These are phyloP conservation scores for Orthonychiurus folsomi DNA, from an alignment of 2,888 invertebrate genomes.

Conservation along the genomic window DNA sequence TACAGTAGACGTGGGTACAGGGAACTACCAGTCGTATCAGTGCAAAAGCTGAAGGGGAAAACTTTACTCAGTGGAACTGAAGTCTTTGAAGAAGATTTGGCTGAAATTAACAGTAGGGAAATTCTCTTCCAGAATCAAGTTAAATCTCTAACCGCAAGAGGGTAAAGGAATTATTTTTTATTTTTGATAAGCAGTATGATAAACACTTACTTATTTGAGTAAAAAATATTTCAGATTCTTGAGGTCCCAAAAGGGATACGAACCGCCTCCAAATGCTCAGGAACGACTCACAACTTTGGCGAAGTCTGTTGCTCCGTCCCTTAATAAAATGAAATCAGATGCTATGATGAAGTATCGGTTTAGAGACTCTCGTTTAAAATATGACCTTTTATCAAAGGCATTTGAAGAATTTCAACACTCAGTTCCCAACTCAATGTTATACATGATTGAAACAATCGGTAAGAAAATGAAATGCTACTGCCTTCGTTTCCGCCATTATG, in stretches of 20 bases:
- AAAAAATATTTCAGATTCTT: slow-evolving; percentile 55
- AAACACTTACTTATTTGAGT: neutral
- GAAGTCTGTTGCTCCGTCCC: slow-evolving; percentile 42
- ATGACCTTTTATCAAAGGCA: slow-evolving; percentile 60
- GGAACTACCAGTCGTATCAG: neutral
- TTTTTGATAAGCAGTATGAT: neutral
- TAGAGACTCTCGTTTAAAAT: slow-evolving; percentile 51
- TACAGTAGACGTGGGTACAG: too few species aligned
- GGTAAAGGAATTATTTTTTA: too few species aligned
- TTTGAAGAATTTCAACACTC: slow-evolving; percentile 62
- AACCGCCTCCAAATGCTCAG: slow-evolving; percentile 58
- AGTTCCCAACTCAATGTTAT: slow-evolving; percentile 74
- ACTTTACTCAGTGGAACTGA: slow-evolving; percentile 21
- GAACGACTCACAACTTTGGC: slow-evolving; percentile 57
- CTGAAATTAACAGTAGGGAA: slow-evolving; percentile 15
- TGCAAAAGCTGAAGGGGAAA: slow-evolving; percentile 19
- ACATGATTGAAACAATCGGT: slow-evolving; percentile 60
- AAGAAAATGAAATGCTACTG: too few species aligned
- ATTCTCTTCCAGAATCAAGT: slow-evolving; percentile 24
- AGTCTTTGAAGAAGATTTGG: slow-evolving; percentile 19
- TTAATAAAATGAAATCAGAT: slow-evolving; percentile 28
- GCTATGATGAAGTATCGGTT: slow-evolving; percentile 41
- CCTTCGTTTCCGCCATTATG: too few species aligned
- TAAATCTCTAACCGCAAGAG: slow-evolving; percentile 26
- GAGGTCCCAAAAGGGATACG: slow-evolving; percentile 63